Evolutionary conservation across 1,140 invertebrate genomes (phyloP), one percentile per base, ranked within the genome.

Genomic region (Papilio xuthus): DNA sequence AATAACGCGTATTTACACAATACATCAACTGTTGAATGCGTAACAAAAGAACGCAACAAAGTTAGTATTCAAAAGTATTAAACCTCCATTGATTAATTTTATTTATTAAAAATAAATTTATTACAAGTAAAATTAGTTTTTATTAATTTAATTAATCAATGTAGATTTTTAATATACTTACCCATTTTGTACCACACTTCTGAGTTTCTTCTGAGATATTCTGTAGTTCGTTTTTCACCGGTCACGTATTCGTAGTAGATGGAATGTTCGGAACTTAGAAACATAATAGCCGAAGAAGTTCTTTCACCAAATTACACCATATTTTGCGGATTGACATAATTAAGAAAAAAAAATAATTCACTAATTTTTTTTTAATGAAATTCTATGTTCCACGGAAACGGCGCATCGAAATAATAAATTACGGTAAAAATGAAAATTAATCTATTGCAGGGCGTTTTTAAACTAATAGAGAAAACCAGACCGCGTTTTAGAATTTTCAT

Each of bases 211-310:
- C 71, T 10, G 7, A 73, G 41, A 44, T 47, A 47, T 47, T 47
- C 37, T 26, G 71, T 3, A 0, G 71, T 73, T 23, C 6, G 37
- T 50, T 73, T 73, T 2, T 47, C 23, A 15, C 71, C 71, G 20
- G 71, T 73, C 12, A 73, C 71, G 71, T 47, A 73, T 4, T 73
- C 71, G 42, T 73, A 73, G 26, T 73, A 73, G 1, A 7, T 42
- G 0, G 20, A 47, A 47, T 73, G 71, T 73, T 73, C 71, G 0
- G 37, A 23, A 50, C 42, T 47, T 15, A 73, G 42, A 47, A 73
- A 47, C 37, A 47, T 47, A 50, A 18, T 20, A 72, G 10, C 26
- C 67, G n/a, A 72, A 26, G 7, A 72, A 26, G 37, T 41, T 20
- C 41, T 23, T 12, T 20, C 50, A 53, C 15, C 32, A 9, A 69